Evolutionary conservation across 2,113 vertebrate genomes (phyloP).

Genomic region (Todiramphus chloris): DNA sequence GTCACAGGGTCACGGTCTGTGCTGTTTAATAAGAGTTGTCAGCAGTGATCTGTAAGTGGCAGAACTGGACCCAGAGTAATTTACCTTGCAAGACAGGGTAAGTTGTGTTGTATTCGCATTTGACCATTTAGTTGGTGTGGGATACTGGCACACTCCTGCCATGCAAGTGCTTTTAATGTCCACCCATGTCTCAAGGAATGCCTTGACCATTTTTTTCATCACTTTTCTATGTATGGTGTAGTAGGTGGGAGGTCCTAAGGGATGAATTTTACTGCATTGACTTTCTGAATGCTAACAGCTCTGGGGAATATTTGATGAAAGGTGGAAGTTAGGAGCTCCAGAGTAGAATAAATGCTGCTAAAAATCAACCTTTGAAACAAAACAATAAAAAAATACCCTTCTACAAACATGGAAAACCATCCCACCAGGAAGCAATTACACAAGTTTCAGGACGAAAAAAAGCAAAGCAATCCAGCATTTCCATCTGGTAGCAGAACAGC

Average conservation of each 20-base stretch:
- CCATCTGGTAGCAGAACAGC: neutral
- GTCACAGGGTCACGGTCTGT: accelerated
- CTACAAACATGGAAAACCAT: neutral
- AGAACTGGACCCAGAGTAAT: neutral
- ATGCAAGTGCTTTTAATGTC: neutral
- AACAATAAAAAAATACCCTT: neutral
- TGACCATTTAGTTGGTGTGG: neutral
- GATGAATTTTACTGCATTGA: neutral
- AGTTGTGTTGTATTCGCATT: neutral
- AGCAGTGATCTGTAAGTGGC: neutral
- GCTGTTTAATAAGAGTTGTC: neutral
- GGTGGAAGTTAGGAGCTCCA: neutral
- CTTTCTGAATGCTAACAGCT: neutral
- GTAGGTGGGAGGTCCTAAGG: neutral
- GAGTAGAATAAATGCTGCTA: neutral
- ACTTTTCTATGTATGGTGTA: neutral
- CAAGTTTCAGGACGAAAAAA: neutral
- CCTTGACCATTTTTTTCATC: neutral
- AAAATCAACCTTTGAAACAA: neutral
- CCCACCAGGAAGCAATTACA: neutral
- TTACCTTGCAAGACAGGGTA: neutral
- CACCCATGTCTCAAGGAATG: neutral
- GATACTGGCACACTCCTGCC: neutral
- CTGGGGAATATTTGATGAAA: neutral
- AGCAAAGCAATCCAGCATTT: neutral